Base-by-base conservation (phyloP, 2,113 vertebrate species). In the Sterna hirundo region DNA sequence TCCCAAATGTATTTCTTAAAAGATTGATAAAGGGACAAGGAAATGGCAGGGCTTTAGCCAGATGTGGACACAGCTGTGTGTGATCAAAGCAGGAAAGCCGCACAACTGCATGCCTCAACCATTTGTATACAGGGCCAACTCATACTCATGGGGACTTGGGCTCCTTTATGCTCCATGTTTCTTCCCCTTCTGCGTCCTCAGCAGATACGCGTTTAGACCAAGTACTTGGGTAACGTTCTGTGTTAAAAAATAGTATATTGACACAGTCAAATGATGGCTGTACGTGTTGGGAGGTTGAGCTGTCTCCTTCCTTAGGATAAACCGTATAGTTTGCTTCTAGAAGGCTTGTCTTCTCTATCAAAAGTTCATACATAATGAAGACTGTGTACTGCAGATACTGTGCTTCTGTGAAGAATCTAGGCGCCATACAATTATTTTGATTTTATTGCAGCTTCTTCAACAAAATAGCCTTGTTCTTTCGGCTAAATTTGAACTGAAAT, bases 71-170 rank as follows among this genome's bases (percentile, higher is more conserved):
- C 52, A 85, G 32, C 70, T 68, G 38, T 47, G 8, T 68, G 34
- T 32, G 44, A 76, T 77, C 62, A 34, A 72, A 88, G 30, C 21
- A 34, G 61, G 51, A 72, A 74, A 92, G 78, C n/a, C 75, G 34
- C 32, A 61, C 46, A 78, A 27, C 55, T 57, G 30, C 34, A 34
- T 0, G 13, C n/a, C 69, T 75, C 64, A 86, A 8, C 38, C 46
- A 11, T 49, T 52, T 1, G 3, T 23, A 8, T 51, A 10, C 55
- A 29, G 27, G 36, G 30, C 51, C 60, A 32, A 0, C 29, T 88
- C 0, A 0, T 74, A 23, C 30, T 69, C 27, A 4, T 7, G 38
- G 57, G 30, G 27, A 44, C 40, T 40, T 1, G 6, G 44, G 55
- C 51, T 87, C 22, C 29, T 54, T 89, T 82, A 17, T 0, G 5